phyloP scores from a whole-genome alignment of 2,113 vertebrate genomes.

The Serranochromis macrocephalus region DNA sequence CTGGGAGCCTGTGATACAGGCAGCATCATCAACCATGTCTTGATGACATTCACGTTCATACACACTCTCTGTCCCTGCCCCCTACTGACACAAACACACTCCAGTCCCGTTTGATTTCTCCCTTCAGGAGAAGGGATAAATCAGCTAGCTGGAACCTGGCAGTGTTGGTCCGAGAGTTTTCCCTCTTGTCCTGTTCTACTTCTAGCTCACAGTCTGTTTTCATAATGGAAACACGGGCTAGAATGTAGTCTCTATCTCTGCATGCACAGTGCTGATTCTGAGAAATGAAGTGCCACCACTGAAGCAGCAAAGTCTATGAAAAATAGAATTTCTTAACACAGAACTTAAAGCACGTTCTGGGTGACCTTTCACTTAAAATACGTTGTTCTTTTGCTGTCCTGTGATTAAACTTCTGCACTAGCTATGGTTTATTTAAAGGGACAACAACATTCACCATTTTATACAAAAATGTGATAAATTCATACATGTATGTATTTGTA shows the following conservation, averaged over 20 bases:
- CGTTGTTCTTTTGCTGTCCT: neutral
- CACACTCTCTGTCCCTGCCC: neutral
- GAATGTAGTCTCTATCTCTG: neutral
- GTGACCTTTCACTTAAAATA: neutral
- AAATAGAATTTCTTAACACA: neutral
- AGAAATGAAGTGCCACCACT: conserved; percentile 7
- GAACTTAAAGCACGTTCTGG: neutral
- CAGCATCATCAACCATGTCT: neutral
- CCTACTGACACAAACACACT: neutral
- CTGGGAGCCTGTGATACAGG: neutral
- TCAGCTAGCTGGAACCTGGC: conserved; percentile 3
- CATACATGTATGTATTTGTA: neutral
- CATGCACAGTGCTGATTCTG: neutral
- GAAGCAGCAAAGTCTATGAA: neutral
- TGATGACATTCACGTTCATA: neutral
- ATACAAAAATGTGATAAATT: neutral
- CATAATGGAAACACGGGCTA: neutral
- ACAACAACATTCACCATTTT: neutral
- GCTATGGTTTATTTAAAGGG: neutral
- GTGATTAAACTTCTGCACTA: neutral
- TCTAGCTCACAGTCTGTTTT: conserved; percentile 11
- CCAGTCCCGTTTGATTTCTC: conserved; percentile 1
- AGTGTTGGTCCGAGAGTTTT: conserved; percentile 9
- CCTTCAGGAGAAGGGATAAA: conserved; percentile 17
- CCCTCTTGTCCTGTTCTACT: conserved; percentile 35